Evolutionary conservation across 2,797 vertebrate genomes (phyloP).

Genomic region (Phalloptychus januarius): DNA sequence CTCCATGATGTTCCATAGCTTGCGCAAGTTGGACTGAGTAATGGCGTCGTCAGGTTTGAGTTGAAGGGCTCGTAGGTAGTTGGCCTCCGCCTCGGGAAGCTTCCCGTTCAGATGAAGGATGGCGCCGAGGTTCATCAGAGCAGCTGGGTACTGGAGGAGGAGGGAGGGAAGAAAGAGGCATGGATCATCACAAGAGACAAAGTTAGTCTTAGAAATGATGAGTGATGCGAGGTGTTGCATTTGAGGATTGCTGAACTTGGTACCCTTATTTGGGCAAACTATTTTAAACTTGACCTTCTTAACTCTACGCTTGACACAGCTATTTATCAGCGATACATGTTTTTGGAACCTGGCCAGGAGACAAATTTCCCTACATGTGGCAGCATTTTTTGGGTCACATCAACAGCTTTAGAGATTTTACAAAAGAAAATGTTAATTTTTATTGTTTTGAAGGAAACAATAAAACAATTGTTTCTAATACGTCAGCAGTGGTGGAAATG

Average conservation of each 20-base stretch:
- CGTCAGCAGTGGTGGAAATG: conserved; percentile 22
- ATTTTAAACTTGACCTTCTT: conserved; percentile 46
- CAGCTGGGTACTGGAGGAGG: conserved; percentile 89
- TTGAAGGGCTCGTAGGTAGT: conserved; percentile 93
- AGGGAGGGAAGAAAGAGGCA: neutral
- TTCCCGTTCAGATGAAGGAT: conserved; percentile 97
- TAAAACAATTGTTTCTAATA: neutral
- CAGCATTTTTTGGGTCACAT: neutral
- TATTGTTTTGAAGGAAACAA: neutral
- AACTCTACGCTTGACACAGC: conserved; percentile 18
- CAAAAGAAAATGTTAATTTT: neutral
- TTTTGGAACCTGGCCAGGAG: conserved; percentile 51
- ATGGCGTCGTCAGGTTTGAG: conserved; percentile 95
- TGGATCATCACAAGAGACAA: neutral
- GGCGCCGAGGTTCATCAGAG: conserved; percentile 97
- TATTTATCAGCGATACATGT: conserved; percentile 28
- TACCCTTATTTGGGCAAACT: conserved; percentile 37
- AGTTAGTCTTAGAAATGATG: neutral
- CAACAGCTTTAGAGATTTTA: neutral
- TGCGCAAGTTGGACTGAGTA: conserved; percentile 96
- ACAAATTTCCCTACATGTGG: conserved; percentile 8
- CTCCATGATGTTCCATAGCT: conserved; percentile 99
- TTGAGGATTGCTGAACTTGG: conserved; percentile 8
- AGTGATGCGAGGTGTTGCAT: neutral
- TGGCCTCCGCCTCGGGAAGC: conserved; percentile 90